Evolutionary conservation across 2,888 invertebrate genomes (phyloP), one percentile per base, ranked within the genome.

Genomic region (Caenorhabditis angaria): DNA sequence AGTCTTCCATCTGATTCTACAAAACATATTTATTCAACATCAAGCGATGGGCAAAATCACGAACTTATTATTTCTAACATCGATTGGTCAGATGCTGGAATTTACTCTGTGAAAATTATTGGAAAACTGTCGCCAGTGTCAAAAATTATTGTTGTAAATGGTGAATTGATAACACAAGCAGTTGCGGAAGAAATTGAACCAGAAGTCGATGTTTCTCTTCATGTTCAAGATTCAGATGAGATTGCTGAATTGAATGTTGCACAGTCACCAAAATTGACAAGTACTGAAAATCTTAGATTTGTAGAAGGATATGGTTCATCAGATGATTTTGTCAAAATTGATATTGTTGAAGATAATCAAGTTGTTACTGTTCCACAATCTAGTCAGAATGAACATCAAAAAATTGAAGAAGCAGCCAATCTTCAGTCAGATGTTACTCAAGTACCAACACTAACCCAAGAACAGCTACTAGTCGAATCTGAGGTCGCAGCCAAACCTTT

Each of bases 91-190:
- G 84, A 84, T 64, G 76, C 76, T 24, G 84, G 82, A 22, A 79
- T 81, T 58, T 83, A 82, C 59, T 76, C 76, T 2, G 78, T 80
- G 10, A 24, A 75, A 6, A 79, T 84, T 24, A 82, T 78, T 29
- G 84, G 77, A 28, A 74, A 71, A 12, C 78, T 71, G 50, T 77
- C 80, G 25, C 70, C 82, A 10, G 83, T 84, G 25, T 82, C 84
- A 3, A 76, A 76, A 50, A 80, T 83, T 50, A 77, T 68, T 32
- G 80, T 83, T 6, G 60, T 82, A 28, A 77, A 76, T 78, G 51
- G 70, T n/a, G 77, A 80, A 63, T 25, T 80, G 29, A 73, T 80
- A 27, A 74, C 70, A 51, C 78, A 80, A 58, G 65, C 72, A 32
- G 76, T 80, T 32, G 61, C 53, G n/a, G 80, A 82, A 61, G 76